phyloP scores from a whole-genome alignment of 2,113 vertebrate genomes.

The Oreotrochilus melanogaster region DNA sequence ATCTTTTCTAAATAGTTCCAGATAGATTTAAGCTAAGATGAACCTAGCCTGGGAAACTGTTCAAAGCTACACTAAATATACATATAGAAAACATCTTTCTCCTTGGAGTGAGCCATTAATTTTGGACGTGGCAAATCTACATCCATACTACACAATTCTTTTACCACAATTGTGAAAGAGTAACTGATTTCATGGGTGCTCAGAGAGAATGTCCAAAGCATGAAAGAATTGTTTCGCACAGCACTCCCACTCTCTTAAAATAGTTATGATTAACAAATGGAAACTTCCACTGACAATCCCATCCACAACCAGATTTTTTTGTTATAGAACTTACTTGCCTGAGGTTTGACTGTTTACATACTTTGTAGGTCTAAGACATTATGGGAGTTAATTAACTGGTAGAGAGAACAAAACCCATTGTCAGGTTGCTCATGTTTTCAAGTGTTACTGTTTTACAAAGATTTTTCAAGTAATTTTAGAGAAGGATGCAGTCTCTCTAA shows the following conservation, averaged over 20 bases:
- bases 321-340: background rate
- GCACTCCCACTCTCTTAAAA: background rate
- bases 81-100: background rate
- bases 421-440: background rate
- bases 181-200: background rate
- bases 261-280: background rate
- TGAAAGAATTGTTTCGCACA: background rate
- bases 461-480: background rate
- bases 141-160: fast-evolving
- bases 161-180: background rate
- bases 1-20: background rate
- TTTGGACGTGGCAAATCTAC: background rate
- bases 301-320: background rate
- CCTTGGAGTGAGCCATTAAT: background rate
- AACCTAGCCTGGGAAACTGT: background rate
- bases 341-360: background rate
- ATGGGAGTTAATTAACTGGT: background rate
- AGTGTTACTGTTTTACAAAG: background rate
- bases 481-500: background rate
- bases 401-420: background rate
- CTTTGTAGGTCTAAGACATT: background rate
- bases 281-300: background rate
- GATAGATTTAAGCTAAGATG: background rate
- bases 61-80: background rate
- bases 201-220: background rate